phyloP scores from a whole-genome alignment of 2,797 vertebrate genomes.

The Myiotriccus ornatus region DNA sequence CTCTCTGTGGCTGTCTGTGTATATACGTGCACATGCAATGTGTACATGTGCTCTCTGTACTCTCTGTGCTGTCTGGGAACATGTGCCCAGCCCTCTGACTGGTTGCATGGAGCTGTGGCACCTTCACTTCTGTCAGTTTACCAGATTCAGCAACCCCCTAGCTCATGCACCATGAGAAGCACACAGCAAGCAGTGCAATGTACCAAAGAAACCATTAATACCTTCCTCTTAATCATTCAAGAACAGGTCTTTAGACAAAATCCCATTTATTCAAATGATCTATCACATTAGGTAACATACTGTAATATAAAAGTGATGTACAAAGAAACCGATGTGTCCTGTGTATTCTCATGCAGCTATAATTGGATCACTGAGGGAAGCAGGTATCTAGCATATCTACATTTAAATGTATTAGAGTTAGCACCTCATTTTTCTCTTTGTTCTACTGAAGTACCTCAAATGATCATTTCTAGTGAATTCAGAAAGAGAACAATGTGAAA shows the following conservation, averaged over 20 bases:
- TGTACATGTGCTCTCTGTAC: rapidly evolving
- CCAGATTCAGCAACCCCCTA: background rate
- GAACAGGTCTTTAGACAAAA: background rate
- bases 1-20: background rate
- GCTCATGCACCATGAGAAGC: background rate
- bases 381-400: background rate
- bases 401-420: background rate
- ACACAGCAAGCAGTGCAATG: background rate
- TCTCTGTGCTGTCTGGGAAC: background rate
- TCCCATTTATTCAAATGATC: background rate
- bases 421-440: background rate
- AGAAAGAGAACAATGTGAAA: background rate
- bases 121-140: background rate
- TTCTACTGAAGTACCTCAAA: background rate
- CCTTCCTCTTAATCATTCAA: background rate
- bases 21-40: rapidly evolving
- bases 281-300: background rate
- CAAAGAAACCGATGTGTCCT: background rate
- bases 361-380: background rate
- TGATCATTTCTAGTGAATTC: background rate
- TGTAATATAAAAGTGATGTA: background rate
- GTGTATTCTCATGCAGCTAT: background rate
- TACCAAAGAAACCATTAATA: background rate
- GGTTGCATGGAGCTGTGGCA: background rate
- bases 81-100: background rate